These are phyloP conservation scores for Miichthys miiuy DNA, from an alignment of 2,797 vertebrate species.

Conservation along the genomic window DNA sequence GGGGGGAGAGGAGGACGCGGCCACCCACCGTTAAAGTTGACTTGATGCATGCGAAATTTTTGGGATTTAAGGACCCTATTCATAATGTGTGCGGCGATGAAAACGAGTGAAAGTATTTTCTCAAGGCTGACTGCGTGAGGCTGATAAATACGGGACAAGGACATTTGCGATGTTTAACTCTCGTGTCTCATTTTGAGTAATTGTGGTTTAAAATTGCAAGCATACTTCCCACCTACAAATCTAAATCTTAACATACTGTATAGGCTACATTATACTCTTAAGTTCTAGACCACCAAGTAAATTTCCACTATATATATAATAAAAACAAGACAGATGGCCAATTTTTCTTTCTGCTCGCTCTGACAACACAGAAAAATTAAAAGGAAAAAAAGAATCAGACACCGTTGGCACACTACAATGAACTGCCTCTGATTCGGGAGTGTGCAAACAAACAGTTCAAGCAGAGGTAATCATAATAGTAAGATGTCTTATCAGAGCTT, in stretches of 20 bases:
- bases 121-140: background rate
- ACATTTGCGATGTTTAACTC: slow-evolving; percentile 25
- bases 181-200: slow-evolving; percentile 33
- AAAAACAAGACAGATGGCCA: slow-evolving; percentile 24
- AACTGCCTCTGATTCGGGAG: slow-evolving; percentile 27
- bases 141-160: slow-evolving; percentile 5
- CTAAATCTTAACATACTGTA: slow-evolving; percentile 36
- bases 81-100: background rate
- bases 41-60: slow-evolving; percentile 10
- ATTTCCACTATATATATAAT: slow-evolving; percentile 36
- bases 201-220: slow-evolving; percentile 29
- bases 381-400: background rate
- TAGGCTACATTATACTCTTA: slow-evolving; percentile 25
- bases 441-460: slow-evolving; percentile 40
- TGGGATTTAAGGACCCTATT: slow-evolving; percentile 21
- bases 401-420: background rate
- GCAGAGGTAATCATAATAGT: slow-evolving; percentile 39
- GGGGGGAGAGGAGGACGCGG: slow-evolving; percentile 19
- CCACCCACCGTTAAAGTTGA: slow-evolving; percentile 49
- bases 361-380: slow-evolving; percentile 4
- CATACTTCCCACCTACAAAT: slow-evolving; percentile 43
- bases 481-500: slow-evolving; percentile 57
- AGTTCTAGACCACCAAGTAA: slow-evolving; percentile 36
- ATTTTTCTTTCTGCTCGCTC: slow-evolving; percentile 21
- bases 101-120: background rate